Base-by-base conservation (phyloP, 2,797 vertebrate species). In the Sebastes variabilis region DNA sequence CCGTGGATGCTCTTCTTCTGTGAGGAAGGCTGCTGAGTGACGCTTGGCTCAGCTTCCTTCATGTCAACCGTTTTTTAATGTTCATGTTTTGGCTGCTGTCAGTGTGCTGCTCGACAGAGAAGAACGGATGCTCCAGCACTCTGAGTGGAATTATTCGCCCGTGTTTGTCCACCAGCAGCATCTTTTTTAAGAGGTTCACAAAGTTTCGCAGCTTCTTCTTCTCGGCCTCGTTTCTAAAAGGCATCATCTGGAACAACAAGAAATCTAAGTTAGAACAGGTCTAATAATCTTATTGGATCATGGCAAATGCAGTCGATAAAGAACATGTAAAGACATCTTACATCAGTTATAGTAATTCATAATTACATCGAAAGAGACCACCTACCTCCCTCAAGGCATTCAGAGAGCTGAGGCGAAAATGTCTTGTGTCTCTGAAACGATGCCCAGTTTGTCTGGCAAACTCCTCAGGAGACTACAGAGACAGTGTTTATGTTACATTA, bases 181-280 rank as follows among this genome's bases (percentile, higher is more conserved):
- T 77, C 22, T 52, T 64, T 55, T 77, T 64, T 3, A 70, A 22
- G 59, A 78, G 25, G 25, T 78, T 49, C 25, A 65, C 12, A 64
- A 32, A 78, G 42, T 42, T 22, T 29, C 0, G 24, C 32, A 70
- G 13, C 13, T 22, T 13, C 0, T 24, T 22, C 59, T 2, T 30
- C 46, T 24, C 16, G 0, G 25, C 25, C 8, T 30, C 1, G 14
- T 52, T 32, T 12, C 29, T 24, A 20, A 62, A 73, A 73, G 3
- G 4, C 42, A 52, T 62, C 6, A 24, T 4, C 59, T 62, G 29
- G 13, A 62, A 62, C 14, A 73, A 25, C 6, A 60, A 20, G 7
- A 18, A 30, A 30, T 24, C 2, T 12, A 12, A 46, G 18, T 42
- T 18, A 59, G n/a, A 32, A 49, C 8, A 4, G 2, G 24, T 46